A percentile compares a stretch with the other conserved stretches of the same genome.
These are phyloP conservation scores for Pangasius sanitwongsei DNA, from an alignment of 2,797 vertebrate genomes.

Conservation along the genomic window DNA sequence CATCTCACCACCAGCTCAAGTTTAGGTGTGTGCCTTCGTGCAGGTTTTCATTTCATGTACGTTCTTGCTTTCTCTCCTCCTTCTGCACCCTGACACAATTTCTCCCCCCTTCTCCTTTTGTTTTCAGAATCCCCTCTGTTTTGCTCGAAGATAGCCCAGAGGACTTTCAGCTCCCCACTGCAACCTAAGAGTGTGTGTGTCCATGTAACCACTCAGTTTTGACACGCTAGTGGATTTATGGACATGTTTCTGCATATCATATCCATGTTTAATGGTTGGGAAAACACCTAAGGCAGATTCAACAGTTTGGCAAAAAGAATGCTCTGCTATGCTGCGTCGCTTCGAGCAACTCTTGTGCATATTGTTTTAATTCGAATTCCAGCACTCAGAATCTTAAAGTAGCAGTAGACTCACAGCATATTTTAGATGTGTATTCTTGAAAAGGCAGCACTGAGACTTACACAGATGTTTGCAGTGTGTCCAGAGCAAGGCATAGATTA, in stretches of 20 bases:
- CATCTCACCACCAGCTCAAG: constrained; percentile 28
- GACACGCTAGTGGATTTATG: constrained; percentile 56
- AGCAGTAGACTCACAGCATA: background rate
- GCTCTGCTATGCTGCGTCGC: constrained; percentile 13
- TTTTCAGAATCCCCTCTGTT: constrained; percentile 40
- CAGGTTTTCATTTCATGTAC: constrained; percentile 16
- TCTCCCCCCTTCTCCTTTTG: background rate
- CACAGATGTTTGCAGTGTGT: constrained; percentile 21
- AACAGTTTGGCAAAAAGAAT: constrained; percentile 31
- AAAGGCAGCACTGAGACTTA: constrained; percentile 9
- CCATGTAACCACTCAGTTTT: constrained; percentile 44
- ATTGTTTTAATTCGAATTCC: constrained; percentile 52
- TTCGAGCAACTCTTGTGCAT: constrained; percentile 25
- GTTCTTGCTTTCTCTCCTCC: constrained; percentile 10
- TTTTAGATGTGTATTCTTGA: background rate
- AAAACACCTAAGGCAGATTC: constrained; percentile 45
- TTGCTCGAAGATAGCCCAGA: constrained; percentile 43
- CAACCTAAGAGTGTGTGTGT: constrained; percentile 29
- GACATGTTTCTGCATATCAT: constrained; percentile 54
- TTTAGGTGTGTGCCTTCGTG: constrained; percentile 1
- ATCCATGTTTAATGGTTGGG: constrained; percentile 51
- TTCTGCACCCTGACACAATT: constrained; percentile 18
- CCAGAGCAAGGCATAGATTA: constrained; percentile 35
- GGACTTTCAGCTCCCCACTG: constrained; percentile 42
- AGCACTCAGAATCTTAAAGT: constrained; percentile 30